Conservation (phyloP, 2,797 vertebrate species). For the Holocentrus rufus region DNA sequence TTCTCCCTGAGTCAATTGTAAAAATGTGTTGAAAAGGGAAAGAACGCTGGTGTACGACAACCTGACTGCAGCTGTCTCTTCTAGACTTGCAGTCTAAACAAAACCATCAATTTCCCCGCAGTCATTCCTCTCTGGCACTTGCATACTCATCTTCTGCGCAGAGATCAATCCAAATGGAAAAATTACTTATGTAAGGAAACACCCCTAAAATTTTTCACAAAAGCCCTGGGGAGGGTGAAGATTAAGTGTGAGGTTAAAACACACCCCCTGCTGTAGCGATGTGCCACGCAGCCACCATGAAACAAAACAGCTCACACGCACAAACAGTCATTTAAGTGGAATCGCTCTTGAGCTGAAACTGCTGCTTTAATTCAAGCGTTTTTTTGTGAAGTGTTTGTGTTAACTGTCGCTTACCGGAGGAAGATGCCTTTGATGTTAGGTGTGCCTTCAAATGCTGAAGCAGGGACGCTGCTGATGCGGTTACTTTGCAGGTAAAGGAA, state of each 20-base stretch:
- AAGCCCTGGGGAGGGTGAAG: neutral
- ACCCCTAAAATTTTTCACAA: constrained; percentile 6
- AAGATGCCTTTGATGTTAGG: constrained; percentile 96
- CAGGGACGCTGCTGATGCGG: constrained; percentile 86
- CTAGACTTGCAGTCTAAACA: constrained; percentile 6
- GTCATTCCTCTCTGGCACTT: constrained; percentile 10
- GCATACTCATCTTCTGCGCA: constrained; percentile 18
- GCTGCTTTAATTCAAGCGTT: neutral
- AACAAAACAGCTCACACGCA: neutral
- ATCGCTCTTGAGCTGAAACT: no score
- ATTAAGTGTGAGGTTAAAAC: neutral
- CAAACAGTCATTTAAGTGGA: neutral
- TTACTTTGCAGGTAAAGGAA: constrained; percentile 95
- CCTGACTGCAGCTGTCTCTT: neutral
- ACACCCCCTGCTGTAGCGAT: neutral
- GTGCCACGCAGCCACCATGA: neutral
- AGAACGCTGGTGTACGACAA: neutral
- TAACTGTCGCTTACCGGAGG: constrained; percentile 84
- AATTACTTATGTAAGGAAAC: constrained; percentile 2
- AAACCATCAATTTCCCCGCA: constrained; percentile 13
- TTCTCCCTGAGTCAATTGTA: neutral
- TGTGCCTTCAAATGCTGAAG: constrained; percentile 89
- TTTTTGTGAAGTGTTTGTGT: constrained; percentile 10
- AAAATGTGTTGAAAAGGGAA: neutral
- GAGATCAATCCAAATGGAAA: constrained; percentile 28